Evolutionary conservation across 1,140 invertebrate species (phyloP).

Genomic region (Galleria mellonella): DNA sequence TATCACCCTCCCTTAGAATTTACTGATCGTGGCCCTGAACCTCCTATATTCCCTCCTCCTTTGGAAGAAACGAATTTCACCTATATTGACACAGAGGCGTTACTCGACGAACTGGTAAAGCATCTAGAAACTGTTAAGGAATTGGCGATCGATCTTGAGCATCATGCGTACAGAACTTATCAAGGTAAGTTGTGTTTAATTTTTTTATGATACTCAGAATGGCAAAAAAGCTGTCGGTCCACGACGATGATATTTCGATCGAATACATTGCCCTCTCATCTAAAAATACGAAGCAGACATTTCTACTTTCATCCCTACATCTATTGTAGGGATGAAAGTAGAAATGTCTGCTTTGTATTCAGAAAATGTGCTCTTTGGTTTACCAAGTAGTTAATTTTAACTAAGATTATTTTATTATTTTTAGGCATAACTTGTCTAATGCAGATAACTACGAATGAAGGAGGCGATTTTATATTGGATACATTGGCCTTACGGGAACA

Average conservation of each 20-base stretch:
- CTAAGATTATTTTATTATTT: no score
- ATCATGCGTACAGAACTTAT: constrained; percentile 59
- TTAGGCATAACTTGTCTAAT: constrained; percentile 92
- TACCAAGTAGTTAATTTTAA: no score
- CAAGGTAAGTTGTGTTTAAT: constrained; percentile 51
- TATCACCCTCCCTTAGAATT: constrained; percentile 76
- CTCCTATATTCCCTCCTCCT: constrained; percentile 57
- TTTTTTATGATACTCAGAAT: no score
- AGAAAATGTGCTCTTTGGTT: no score
- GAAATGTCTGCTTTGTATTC: no score
- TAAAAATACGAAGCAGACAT: no score
- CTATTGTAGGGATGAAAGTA: no score
- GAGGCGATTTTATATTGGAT: constrained; percentile 95
- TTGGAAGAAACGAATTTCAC: constrained; percentile 80
- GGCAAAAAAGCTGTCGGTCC: no score
- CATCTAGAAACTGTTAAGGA: constrained; percentile 80
- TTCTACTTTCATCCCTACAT: no score
- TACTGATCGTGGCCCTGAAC: constrained; percentile 55
- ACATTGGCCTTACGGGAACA: constrained; percentile 88
- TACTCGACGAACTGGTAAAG: constrained; percentile 80
- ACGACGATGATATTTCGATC: no score
- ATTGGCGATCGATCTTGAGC: constrained; percentile 52
- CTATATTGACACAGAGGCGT: constrained; percentile 79
- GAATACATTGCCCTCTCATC: no score
- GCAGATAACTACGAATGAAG: constrained; percentile 91